Evolutionary conservation across 1,140 invertebrate species (phyloP).

Genomic region (Aplysia californica): DNA sequence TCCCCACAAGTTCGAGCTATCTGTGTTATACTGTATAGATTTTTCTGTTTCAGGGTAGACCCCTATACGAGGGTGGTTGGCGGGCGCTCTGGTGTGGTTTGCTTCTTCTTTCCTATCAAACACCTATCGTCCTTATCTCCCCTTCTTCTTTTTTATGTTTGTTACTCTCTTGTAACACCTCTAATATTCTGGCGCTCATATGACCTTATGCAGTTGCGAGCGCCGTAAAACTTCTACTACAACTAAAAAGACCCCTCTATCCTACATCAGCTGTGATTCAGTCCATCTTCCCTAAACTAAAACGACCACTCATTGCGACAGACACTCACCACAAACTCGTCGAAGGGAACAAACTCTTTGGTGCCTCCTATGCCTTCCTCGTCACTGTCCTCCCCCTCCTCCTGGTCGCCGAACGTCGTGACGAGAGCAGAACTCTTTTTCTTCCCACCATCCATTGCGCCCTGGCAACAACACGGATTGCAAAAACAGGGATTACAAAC

Average conservation of each 20-base stretch:
- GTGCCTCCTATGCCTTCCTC: background rate
- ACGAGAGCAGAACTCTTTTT: background rate
- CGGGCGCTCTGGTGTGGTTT: no score
- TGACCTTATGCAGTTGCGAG: background rate
- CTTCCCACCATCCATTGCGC: background rate
- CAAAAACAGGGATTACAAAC: background rate
- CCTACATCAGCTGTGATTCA: background rate
- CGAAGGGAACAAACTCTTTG: background rate
- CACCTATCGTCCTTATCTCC: no score
- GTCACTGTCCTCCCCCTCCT: conserved; percentile 11
- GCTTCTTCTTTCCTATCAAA: no score
- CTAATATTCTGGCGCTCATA: no score
- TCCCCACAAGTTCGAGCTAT: no score
- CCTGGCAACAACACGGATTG: background rate
- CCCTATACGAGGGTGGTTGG: no score
- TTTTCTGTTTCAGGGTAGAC: no score
- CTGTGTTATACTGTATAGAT: no score
- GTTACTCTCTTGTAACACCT: no score
- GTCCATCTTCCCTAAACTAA: background rate
- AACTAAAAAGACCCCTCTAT: background rate
- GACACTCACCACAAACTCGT: conserved; percentile 13
- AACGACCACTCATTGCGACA: background rate
- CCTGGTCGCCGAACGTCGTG: conserved; percentile 12
- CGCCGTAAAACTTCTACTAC: background rate
- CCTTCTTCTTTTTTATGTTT: no score